A percentile compares a stretch with the other conserved stretches of the same genome.
phyloP scores from a whole-genome alignment of 2,113 vertebrate species.

The Corythornis cristatus region DNA sequence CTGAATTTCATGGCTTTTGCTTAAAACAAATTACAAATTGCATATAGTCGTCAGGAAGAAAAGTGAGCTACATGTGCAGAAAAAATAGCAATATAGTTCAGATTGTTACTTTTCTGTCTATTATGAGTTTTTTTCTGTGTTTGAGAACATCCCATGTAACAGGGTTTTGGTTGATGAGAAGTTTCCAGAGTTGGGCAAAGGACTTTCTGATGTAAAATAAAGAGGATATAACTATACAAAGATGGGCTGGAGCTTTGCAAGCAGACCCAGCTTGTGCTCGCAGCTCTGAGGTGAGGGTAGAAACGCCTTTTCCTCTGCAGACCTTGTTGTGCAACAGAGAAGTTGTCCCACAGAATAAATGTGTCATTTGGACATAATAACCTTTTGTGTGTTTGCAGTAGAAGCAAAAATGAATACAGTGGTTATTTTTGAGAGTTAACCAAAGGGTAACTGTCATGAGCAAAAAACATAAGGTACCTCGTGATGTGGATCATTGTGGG shows the following conservation, averaged over 20 bases:
- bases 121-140: not conserved
- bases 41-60: not conserved
- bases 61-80: not conserved
- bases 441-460: not conserved
- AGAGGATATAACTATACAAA: not conserved
- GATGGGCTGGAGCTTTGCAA: not conserved
- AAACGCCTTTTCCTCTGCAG: not conserved
- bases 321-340: not conserved
- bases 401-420: constrained; percentile 4
- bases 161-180: not conserved
- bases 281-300: not conserved
- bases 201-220: not conserved
- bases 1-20: not conserved
- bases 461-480: not conserved
- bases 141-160: not conserved
- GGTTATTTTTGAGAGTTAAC: not conserved
- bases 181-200: not conserved
- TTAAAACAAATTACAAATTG: constrained; percentile 18
- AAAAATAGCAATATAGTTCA: not conserved
- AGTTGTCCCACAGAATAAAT: constrained; percentile 21
- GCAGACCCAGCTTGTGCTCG: not conserved
- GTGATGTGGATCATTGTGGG: not conserved
- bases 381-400: not conserved
- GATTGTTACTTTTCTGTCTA: not conserved
- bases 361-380: not conserved